Base-by-base conservation (phyloP, 2,888 invertebrate species). In the Synanthedon andrenaeformis region DNA sequence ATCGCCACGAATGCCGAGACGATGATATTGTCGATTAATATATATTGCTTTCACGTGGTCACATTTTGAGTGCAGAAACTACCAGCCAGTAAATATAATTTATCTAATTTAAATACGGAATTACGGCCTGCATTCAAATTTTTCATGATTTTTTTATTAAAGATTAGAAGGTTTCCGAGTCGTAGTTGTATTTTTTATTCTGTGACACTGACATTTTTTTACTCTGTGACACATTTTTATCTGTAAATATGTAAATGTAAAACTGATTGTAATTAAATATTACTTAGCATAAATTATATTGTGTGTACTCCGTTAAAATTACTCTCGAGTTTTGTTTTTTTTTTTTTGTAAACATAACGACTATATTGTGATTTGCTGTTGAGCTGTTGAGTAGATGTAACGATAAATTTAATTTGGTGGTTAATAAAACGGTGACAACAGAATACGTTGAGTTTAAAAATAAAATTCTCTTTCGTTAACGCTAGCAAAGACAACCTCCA, bases 161-260 rank as follows among this genome's bases (percentile, higher is more conserved):
- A 23, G 19, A 19, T 19, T 19, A 19, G 17, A 2, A 17, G 17
- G 17, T 23, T 5, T 23, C 3, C 23, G 23, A 3, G n/a, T n/a
- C n/a, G 6, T 28, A 35, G 28, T 70, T 67, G 56, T 71, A 70
- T 59, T 62, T 58, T 62, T 62, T 64, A 64, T 65, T 64, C 62
- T 61, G 57, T 28, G 28, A 68, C 69, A 70, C 61, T 69, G 64
- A 65, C 59, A 59, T 63, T 63, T 69, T 49, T 35, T 41, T 75
- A 74, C 72, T 68, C 71, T 72, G 71, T 66, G 67, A 69, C 63
- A 62, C 67, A 4, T 66, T 70, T 67, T 56, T 56, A 64, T 62
- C 57, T 79, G 79, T 82, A 79, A 74, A 81, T 79, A 80, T 80
- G 79, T 80, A 80, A 75, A 72, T 75, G 69, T 71, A 71, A 62